phyloP scores from a whole-genome alignment of 1,140 invertebrate species.

The fruit fly (Drosophila melanogaster) region Release_6_plus_ISO1_MT NT_033779.5:16658501-16659000 shows the following conservation, averaged over 20 bases:
- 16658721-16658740: slow-evolving; percentile 88
- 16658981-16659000: slow-evolving; percentile 88
- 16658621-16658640: slow-evolving; percentile 86
- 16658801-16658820: slow-evolving; percentile 86
- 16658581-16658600: slow-evolving; percentile 92
- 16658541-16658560: slow-evolving; percentile 89
- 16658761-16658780: slow-evolving; percentile 92
- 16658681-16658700: slow-evolving; percentile 87
- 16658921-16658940: slow-evolving; percentile 90
- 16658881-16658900: slow-evolving; percentile 92
- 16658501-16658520: slow-evolving; percentile 90
- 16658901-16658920: slow-evolving; percentile 92
- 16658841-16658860: slow-evolving; percentile 89
- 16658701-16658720: slow-evolving; percentile 87
- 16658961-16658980: slow-evolving; percentile 88
- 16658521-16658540: slow-evolving; percentile 93
- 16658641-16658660: slow-evolving; percentile 87
- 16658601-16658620: slow-evolving; percentile 86
- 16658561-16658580: slow-evolving; percentile 92
- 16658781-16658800: slow-evolving; percentile 88
- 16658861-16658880: slow-evolving; percentile 90
- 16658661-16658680: slow-evolving; percentile 88
- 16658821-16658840: slow-evolving; percentile 89
- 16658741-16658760: slow-evolving; percentile 91
- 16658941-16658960: slow-evolving; percentile 88